Evolutionary conservation across 1,140 invertebrate species (phyloP).

Genomic region (Orchesella cincta): DNA sequence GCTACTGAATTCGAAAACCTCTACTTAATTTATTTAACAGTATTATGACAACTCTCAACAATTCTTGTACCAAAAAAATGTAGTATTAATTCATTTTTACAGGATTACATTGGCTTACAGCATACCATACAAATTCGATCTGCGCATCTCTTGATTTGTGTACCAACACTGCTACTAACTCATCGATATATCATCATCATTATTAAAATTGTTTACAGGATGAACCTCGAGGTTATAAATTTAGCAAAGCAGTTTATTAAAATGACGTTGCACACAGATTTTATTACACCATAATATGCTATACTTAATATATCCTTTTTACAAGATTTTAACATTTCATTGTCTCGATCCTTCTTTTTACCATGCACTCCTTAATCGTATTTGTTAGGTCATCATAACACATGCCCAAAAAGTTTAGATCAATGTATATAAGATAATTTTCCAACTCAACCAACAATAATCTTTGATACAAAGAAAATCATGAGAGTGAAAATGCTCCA

Average conservation of each 20-base stretch:
- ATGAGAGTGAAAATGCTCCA: too few species aligned
- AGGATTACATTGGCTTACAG: not conserved
- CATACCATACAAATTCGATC: not conserved
- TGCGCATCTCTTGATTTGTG: too few species aligned
- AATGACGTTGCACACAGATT: not conserved
- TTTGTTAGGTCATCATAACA: not conserved
- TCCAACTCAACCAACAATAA: too few species aligned
- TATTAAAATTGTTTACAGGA: too few species aligned
- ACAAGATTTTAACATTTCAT: not conserved
- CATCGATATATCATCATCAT: too few species aligned
- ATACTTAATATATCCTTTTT: not conserved
- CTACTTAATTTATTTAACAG: not conserved
- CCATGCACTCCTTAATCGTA: not conserved
- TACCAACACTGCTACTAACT: too few species aligned
- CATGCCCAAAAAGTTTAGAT: not conserved
- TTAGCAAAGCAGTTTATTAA: not conserved
- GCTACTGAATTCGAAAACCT: not conserved
- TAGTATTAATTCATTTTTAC: not conserved
- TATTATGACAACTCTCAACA: not conserved
- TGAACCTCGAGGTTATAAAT: too few species aligned
- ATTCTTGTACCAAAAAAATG: not conserved
- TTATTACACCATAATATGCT: not conserved
- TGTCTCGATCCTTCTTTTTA: not conserved
- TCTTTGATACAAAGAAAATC: too few species aligned
- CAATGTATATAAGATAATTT: too few species aligned